Base-by-base conservation (phyloP, 1,140 invertebrate species). In the Hyles vespertilio region DNA sequence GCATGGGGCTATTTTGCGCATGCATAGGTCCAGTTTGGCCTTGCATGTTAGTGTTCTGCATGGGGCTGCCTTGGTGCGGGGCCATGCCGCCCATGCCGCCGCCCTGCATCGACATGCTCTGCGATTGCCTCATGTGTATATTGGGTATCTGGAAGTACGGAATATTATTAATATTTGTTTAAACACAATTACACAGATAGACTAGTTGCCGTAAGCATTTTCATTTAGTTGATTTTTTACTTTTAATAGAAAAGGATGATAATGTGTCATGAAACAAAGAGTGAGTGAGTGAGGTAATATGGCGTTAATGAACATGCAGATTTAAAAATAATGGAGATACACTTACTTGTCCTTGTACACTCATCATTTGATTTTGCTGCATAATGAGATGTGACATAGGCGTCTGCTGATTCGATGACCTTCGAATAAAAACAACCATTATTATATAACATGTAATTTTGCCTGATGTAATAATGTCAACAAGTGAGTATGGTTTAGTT, bases 71-170 rank as follows among this genome's bases (percentile, higher is more conserved):
- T 44, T 79, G 75, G 59, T 75, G 74, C 5, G 56, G 47, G 57
- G 68, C 69, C 84, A 85, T 64, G 80, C 89, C 68, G 65, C 74
- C 63, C 81, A 79, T 68, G 69, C 79, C 72, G 65, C 79, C 62
- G 59, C 90, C 89, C 61, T 91, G 91, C 86, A 93, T 89, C 5
- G 91, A 91, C 72, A 93, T 89, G 64, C 91, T 92, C 68, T 93
- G 92, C 2, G 90, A 90, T 78, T 93, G 92, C 63, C 85, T 91
- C 92, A 93, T 92, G 74, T 93, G 92, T 61, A 93, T 91, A 69
- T 91, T 92, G 58, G 91, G 84, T 88, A 93, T 92, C 81, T 93
- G 90, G 69, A 91, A 89, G 22, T 22, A 22, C 22, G 22, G 22
- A 22, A 22, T 22, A 0, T 22, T 22, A 22, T 22, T 22, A 22